phyloP scores from a whole-genome alignment of 2,797 vertebrate genomes.

The Myiotriccus ornatus region DNA sequence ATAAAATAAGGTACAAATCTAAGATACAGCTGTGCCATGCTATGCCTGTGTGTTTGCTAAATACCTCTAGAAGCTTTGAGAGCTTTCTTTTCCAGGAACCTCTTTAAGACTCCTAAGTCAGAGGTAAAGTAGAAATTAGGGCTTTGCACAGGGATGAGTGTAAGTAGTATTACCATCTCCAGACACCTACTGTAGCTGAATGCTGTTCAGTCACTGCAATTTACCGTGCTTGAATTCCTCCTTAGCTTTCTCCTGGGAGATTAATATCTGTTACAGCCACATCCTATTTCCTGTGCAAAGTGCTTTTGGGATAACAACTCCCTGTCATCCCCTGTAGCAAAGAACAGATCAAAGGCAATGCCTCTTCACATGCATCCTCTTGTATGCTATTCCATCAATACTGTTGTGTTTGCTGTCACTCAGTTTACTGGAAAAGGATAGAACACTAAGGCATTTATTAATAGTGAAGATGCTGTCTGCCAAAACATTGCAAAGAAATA shows the following conservation, averaged over 20 bases:
- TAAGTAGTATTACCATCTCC: not conserved
- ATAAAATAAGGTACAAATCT: not conserved
- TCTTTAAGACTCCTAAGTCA: not conserved
- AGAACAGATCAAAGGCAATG: slow-evolving; percentile 30
- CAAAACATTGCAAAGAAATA: not conserved
- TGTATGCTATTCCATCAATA: not conserved
- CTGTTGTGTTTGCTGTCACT: not conserved
- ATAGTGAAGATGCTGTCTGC: not conserved
- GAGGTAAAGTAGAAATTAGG: not conserved
- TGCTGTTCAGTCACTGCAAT: slow-evolving; percentile 9
- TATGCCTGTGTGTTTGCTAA: not conserved
- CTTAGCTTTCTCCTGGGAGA: slow-evolving; percentile 43
- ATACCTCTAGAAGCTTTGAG: not conserved
- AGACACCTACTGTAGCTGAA: not conserved
- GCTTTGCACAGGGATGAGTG: not conserved
- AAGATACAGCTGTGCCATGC: not conserved
- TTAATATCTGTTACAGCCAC: slow-evolving; percentile 46
- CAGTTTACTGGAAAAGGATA: not conserved
- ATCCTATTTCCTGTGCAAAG: slow-evolving; percentile 64
- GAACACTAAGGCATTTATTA: not conserved
- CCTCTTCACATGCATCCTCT: not conserved
- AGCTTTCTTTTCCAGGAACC: not conserved
- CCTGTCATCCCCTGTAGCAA: slow-evolving; percentile 33
- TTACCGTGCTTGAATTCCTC: not conserved
- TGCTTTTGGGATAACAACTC: slow-evolving; percentile 61